Evolutionary conservation across 2,888 invertebrate species (phyloP).

Genomic region (Drosophila limbata): DNA sequence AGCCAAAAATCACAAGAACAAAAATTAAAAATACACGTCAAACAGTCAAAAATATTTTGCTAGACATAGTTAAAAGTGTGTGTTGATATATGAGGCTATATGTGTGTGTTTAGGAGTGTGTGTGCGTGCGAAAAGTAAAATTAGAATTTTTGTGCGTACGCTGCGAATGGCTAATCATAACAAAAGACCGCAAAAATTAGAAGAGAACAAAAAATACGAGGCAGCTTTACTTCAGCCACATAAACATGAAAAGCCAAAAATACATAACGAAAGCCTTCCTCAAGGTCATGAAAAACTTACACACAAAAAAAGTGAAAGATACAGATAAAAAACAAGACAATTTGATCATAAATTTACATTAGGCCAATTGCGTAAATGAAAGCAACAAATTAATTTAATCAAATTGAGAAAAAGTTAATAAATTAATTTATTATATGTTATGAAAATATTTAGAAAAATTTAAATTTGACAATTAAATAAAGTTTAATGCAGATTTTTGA

Average conservation of each 20-base stretch:
- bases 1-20: slow-evolving; percentile 45
- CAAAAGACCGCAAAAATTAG: slow-evolving; percentile 62
- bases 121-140: slow-evolving; percentile 76
- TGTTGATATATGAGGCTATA: slow-evolving; percentile 19
- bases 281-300: slow-evolving; percentile 58
- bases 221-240: slow-evolving; percentile 25
- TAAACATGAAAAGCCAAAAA: slow-evolving; percentile 49
- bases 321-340: slow-evolving; percentile 14
- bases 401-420: neutral
- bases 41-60: slow-evolving; percentile 49
- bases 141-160: slow-evolving; percentile 79
- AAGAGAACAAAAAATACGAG: slow-evolving; percentile 12
- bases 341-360: slow-evolving; percentile 37
- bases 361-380: slow-evolving; percentile 18
- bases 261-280: slow-evolving; percentile 46
- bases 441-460: neutral
- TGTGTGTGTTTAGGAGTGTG: slow-evolving; percentile 13
- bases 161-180: slow-evolving; percentile 78
- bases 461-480: neutral
- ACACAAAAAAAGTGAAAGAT: slow-evolving; percentile 1
- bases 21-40: slow-evolving; percentile 57
- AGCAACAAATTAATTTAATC: slow-evolving; percentile 1
- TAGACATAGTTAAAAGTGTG: slow-evolving; percentile 36
- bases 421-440: neutral
- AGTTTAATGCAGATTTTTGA: too few relatives aligned